Conservation (phyloP, 30 jellyfish, hydroid and myxozoan species). For the Rhopilema esculentum region DNA sequence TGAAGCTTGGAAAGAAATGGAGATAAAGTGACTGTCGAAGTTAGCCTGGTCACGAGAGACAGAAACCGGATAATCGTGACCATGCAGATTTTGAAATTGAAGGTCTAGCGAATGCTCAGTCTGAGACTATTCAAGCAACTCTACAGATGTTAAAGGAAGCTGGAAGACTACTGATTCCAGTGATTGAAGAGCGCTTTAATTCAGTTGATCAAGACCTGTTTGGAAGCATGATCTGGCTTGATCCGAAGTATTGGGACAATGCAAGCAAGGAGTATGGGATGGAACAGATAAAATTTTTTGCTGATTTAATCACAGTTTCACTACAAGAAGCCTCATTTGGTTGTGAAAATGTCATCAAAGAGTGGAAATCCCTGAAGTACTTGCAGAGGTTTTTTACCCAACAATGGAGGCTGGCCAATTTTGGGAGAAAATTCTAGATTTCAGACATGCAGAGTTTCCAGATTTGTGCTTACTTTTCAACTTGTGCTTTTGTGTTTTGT, state of each 20-base stretch:
- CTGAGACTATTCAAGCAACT: background rate
- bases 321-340: conserved; percentile 11
- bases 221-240: conserved; percentile 13
- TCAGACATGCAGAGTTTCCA: conserved; percentile 41
- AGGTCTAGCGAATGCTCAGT: conserved; percentile 20
- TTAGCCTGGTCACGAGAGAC: too few relatives aligned
- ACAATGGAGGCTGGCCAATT: conserved; percentile 54
- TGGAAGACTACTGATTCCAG: conserved; percentile 4
- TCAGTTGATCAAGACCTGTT: conserved; percentile 12
- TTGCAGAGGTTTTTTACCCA: background rate
- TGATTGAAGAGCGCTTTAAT: conserved; percentile 13
- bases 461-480: conserved; percentile 25
- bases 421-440: conserved; percentile 46
- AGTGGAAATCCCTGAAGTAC: conserved; percentile 27
- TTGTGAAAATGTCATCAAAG: conserved; percentile 1
- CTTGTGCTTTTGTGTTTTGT: conserved; percentile 53
- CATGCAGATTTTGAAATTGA: conserved; percentile 5
- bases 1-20: too few relatives aligned
- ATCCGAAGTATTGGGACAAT: conserved; percentile 14
- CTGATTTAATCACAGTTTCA: background rate
- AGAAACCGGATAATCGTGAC: conserved; percentile 13
- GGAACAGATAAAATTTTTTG: conserved; percentile 1
- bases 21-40: too few relatives aligned
- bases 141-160: conserved; percentile 10
- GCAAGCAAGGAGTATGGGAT: background rate